Evolutionary conservation across 2,888 invertebrate species (phyloP), one percentile per base, ranked within the genome.

Genomic region (Phytoseiulus persimilis): DNA sequence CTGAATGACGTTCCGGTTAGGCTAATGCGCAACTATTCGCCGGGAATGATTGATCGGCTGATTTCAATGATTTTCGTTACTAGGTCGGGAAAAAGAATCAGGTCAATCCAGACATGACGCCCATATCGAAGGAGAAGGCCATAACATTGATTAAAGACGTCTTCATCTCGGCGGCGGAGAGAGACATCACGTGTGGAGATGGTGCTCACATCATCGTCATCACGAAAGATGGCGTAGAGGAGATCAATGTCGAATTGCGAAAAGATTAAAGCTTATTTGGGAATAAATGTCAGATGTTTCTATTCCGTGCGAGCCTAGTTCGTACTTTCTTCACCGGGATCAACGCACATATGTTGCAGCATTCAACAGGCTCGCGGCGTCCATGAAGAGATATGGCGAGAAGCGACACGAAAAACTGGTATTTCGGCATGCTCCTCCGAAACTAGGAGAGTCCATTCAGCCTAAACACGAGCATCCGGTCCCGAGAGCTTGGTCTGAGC

Each of bases 171-270:
- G 99, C 99, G 3, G 97, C 98, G 0, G 99, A 99, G 93, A 95
- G 99, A 92, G 99, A 99, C 93, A 99, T 98, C 92, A 96, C 97
- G 92, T 98, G 98, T 90, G 99, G 99, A 89, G 99, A 99, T 94
- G 95, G 95, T 90, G 95, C 98, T 91, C 94, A 94, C 90, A 96
- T 99, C 91, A 95, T 96, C 91, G 94, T 98, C 91, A 96, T 98
- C 91, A 97, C 97, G 31, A 96, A 96, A 91, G 95, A 95, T 93
- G 98, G 98, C 0, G 94, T 96, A 90, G 94, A 94, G 91, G 94
- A 95, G 92, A 92, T 92, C 90, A 93, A 91, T 9, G 96, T 96
- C 93, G 94, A 95, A 90, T 94, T 98, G 90, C 95, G 98, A 92
- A 95, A 95, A 93, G 98, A 98, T 95, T 98, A 95, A 94, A 39